Conservation (phyloP, 2,797 vertebrate species). For the Peromyscus aztecus region DNA sequence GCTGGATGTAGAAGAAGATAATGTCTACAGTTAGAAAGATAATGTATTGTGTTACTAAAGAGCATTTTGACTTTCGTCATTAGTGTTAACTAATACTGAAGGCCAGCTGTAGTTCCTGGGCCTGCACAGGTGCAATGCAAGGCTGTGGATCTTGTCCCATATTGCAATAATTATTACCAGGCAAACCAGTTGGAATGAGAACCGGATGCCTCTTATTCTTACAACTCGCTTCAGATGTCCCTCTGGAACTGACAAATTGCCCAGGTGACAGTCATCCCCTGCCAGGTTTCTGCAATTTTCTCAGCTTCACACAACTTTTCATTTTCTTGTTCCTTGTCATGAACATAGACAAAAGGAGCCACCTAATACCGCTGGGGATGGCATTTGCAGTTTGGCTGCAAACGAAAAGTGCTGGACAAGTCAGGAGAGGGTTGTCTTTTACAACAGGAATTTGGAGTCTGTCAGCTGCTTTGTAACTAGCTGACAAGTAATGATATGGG, state of each 20-base stretch:
- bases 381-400: constrained; percentile 72
- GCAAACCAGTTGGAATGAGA: constrained; percentile 69
- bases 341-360: constrained; percentile 76
- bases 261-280: constrained; percentile 83
- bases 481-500: constrained; percentile 74
- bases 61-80: constrained; percentile 68
- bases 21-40: constrained; percentile 22
- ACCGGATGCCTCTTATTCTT: constrained; percentile 75
- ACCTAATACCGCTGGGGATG: constrained; percentile 79
- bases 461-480: constrained; percentile 66
- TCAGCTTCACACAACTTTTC: constrained; percentile 77
- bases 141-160: constrained; percentile 51
- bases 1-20: constrained; percentile 25
- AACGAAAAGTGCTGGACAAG: constrained; percentile 57
- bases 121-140: constrained; percentile 70
- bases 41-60: constrained; percentile 35
- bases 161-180: constrained; percentile 75
- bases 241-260: constrained; percentile 80
- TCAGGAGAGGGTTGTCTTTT: constrained; percentile 71
- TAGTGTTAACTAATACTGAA: constrained; percentile 54
- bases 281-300: constrained; percentile 81
- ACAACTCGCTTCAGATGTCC: constrained; percentile 75
- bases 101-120: constrained; percentile 52
- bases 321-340: constrained; percentile 81
- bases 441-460: constrained; percentile 64